Conservation (phyloP, 1,140 invertebrate genomes). For the Chironomus tepperi region DNA sequence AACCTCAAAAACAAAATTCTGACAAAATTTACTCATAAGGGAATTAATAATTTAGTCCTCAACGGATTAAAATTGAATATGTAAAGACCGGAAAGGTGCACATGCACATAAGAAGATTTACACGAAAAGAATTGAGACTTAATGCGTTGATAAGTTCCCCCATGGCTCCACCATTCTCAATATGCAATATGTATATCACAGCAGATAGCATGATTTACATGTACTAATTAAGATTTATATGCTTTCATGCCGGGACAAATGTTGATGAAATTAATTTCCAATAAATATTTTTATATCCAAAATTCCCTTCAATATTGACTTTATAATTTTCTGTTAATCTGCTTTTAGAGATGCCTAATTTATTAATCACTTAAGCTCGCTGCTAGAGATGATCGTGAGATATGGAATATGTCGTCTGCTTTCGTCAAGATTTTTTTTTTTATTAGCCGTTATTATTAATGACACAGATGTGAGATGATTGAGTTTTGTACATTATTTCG, state of each 20-base stretch:
- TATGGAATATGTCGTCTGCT: too few relatives aligned
- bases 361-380: too few relatives aligned
- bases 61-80: not conserved
- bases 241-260: not conserved
- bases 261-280: not conserved
- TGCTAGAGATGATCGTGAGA: too few relatives aligned
- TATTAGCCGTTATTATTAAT: too few relatives aligned
- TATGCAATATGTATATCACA: constrained; percentile 2
- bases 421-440: too few relatives aligned
- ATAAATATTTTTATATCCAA: not conserved
- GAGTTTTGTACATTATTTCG: too few relatives aligned
- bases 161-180: not conserved
- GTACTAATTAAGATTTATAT: constrained; percentile 3
- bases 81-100: constrained; percentile 11
- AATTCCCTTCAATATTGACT: not conserved
- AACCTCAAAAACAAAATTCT: too few relatives aligned
- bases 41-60: not conserved
- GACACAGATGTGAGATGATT: too few relatives aligned
- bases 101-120: not conserved
- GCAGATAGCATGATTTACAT: not conserved
- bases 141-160: not conserved
- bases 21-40: too few relatives aligned
- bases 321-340: not conserved
- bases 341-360: too few relatives aligned
- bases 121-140: not conserved